phyloP scores from a whole-genome alignment of 2,113 vertebrate species.

The Lanius ludovicianus region DNA sequence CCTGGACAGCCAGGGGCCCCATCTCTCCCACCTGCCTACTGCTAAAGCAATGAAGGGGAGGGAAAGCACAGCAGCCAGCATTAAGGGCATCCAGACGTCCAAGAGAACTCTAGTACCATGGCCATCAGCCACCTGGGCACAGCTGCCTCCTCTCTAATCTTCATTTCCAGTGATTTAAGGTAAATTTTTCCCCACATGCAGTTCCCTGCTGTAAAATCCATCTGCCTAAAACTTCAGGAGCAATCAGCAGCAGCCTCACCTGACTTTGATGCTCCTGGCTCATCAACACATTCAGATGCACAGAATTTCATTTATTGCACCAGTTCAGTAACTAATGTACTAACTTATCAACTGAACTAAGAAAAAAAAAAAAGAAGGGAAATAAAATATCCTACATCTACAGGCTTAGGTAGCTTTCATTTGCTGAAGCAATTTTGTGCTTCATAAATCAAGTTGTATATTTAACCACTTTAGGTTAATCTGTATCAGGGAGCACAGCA shows the following conservation, averaged over 20 bases:
- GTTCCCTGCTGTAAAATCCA: not conserved
- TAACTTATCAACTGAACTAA: conserved; percentile 1
- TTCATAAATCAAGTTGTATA: conserved; percentile 52
- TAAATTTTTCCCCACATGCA: not conserved
- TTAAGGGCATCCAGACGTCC: not conserved
- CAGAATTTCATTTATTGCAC: not conserved
- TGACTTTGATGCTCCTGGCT: not conserved
- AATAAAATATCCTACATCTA: not conserved
- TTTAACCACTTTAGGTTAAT: conserved; percentile 62
- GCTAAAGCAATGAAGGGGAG: not conserved
- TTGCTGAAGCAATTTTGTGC: conserved; percentile 43
- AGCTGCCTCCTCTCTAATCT: not conserved
- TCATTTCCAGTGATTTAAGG: not conserved
- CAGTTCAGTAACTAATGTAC: not conserved
- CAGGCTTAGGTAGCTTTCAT: not conserved
- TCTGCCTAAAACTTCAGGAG: not conserved
- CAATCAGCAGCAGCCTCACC: not conserved
- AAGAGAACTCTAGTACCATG: not conserved
- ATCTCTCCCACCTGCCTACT: not conserved
- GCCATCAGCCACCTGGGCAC: not conserved
- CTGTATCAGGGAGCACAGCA: not conserved
- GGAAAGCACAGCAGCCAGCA: not conserved
- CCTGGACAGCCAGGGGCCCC: not conserved
- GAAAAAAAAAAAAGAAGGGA: not conserved
- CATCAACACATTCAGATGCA: not conserved